Percentiles rank a stretch among this genome's conserved stretches.
phyloP scores from a whole-genome alignment of 2,113 vertebrate genomes.

The Oreotrochilus melanogaster region DNA sequence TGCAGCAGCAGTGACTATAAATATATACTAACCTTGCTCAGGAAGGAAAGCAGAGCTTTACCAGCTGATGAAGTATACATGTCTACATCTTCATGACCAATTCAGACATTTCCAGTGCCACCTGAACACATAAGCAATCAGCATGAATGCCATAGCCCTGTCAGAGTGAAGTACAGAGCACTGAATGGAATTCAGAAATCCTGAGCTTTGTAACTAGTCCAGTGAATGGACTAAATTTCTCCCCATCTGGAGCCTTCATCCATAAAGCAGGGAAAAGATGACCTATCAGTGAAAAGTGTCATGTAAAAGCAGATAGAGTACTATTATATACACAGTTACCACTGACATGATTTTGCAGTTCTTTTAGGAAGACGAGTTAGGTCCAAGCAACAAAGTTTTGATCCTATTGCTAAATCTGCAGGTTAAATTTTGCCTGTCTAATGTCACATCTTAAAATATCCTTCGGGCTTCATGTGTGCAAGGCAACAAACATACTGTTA shows the following conservation, averaged over 20 bases:
- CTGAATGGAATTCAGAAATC: not conserved
- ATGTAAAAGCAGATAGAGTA: not conserved
- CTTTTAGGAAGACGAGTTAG: not conserved
- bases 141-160: not conserved
- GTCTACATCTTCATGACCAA: not conserved
- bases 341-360: not conserved
- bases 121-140: not conserved
- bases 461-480: not conserved
- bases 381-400: not conserved
- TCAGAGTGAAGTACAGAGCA: not conserved
- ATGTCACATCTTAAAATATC: not conserved
- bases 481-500: not conserved
- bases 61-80: not conserved
- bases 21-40: not conserved
- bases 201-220: not conserved
- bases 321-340: not conserved
- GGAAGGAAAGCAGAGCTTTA: not conserved
- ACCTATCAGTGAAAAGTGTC: not conserved
- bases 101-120: not conserved
- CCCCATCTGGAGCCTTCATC: not conserved
- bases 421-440: not conserved
- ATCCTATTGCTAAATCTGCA: not conserved
- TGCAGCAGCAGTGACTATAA: not conserved
- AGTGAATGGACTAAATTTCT: not conserved
- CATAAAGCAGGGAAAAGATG: not conserved